A percentile compares a stretch with the other conserved stretches of the same genome.
These are phyloP conservation scores for Neolamprologus ventralis DNA, from an alignment of 2,113 vertebrate genomes.

Conservation along the genomic window DNA sequence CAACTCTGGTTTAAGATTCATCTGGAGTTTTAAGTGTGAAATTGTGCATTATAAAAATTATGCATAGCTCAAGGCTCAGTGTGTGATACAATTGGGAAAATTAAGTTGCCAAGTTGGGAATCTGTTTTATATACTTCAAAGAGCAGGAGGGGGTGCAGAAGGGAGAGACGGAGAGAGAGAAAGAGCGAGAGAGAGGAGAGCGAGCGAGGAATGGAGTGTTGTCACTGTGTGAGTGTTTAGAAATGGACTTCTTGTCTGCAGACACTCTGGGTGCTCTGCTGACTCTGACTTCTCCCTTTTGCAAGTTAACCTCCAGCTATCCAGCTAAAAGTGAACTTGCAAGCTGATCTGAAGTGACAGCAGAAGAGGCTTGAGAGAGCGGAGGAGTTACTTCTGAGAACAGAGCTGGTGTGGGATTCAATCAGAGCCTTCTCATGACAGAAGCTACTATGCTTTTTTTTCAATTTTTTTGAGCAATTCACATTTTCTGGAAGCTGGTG, in stretches of 20 bases:
- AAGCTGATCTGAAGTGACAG: neutral
- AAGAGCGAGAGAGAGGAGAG: neutral
- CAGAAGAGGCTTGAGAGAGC: neutral
- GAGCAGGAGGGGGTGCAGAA: neutral
- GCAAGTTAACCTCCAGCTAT: neutral
- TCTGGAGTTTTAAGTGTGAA: neutral
- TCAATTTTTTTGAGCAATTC: neutral
- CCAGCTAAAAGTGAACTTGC: neutral
- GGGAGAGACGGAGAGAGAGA: neutral
- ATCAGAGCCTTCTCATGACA: neutral
- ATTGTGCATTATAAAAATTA: neutral
- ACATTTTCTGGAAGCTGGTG: neutral
- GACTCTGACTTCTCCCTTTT: neutral
- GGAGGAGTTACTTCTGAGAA: neutral
- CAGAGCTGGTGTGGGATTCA: neutral
- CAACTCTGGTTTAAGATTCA: neutral
- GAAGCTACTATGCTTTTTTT: neutral
- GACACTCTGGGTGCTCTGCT: neutral
- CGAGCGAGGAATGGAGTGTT: neutral
- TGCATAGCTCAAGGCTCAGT: neutral
- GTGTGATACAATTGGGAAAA: conserved; percentile 8
- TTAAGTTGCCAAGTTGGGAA: conserved; percentile 8
- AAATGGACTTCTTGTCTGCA: neutral
- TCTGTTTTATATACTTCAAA: conserved; percentile 34
- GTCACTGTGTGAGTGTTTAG: neutral